These are phyloP conservation scores for Thamnophis sirtalis DNA, from an alignment of 2,113 vertebrate genomes.

Conservation along the genomic window DNA sequence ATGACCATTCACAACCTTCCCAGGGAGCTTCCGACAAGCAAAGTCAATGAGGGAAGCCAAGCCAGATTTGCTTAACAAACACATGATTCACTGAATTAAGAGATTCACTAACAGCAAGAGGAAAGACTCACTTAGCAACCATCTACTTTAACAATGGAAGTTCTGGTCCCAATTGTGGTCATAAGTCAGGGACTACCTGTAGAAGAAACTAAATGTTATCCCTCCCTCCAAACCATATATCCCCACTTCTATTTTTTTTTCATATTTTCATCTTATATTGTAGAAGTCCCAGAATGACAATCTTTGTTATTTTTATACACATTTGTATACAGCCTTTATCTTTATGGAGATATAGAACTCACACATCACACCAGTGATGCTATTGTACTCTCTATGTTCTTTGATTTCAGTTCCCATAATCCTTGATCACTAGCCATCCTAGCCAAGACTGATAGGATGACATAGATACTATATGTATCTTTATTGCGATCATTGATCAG, in stretches of 20 bases:
- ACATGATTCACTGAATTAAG: not conserved
- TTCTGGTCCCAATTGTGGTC: not conserved
- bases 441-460: not conserved
- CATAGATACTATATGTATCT: not conserved
- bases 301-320: not conserved
- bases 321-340: not conserved
- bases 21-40: not conserved
- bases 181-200: not conserved
- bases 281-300: not conserved
- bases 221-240: not conserved
- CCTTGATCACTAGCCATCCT: not conserved
- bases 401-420: not conserved
- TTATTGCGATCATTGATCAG: not conserved
- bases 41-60: not conserved
- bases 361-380: not conserved
- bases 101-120: not conserved
- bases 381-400: not conserved
- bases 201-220: not conserved
- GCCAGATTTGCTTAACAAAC: not conserved
- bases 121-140: not conserved
- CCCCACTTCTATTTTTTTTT: not conserved
- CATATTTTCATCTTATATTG: not conserved
- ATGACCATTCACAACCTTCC: not conserved
- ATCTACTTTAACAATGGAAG: not conserved
- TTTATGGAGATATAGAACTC: not conserved